Percentiles rank a stretch among this genome's conserved stretches.
Evolutionary conservation across 2,113 vertebrate species (phyloP).

Genomic region (Corapipo altera): DNA sequence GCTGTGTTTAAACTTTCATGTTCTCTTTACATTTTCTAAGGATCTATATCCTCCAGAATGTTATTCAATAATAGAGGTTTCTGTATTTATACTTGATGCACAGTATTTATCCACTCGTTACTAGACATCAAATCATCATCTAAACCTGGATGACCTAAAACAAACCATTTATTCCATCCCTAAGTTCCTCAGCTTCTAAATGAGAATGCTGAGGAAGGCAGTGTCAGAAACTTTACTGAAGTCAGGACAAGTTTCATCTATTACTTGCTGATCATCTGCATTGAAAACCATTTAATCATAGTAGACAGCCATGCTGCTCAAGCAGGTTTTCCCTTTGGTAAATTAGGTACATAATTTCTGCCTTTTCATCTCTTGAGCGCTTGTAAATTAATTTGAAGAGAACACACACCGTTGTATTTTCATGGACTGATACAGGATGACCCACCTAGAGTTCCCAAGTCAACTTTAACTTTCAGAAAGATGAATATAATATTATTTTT

Average conservation of each 20-base stretch:
- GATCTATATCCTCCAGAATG: neutral
- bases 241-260: accelerated
- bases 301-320: neutral
- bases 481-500: neutral
- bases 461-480: neutral
- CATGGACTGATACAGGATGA: neutral
- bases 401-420: neutral
- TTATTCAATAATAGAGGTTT: neutral
- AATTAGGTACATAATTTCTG: neutral
- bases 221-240: neutral
- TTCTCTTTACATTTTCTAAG: neutral
- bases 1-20: neutral
- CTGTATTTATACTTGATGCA: neutral
- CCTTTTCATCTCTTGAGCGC: accelerated
- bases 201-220: neutral
- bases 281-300: neutral
- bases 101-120: neutral
- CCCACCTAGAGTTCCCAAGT: neutral
- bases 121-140: neutral
- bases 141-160: neutral
- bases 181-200: neutral
- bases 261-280: neutral
- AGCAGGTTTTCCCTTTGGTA: neutral
- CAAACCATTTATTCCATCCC: neutral
- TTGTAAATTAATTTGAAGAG: neutral